Conservation (phyloP, 2,888 invertebrate genomes). For the Drosophila gaucha region DNA sequence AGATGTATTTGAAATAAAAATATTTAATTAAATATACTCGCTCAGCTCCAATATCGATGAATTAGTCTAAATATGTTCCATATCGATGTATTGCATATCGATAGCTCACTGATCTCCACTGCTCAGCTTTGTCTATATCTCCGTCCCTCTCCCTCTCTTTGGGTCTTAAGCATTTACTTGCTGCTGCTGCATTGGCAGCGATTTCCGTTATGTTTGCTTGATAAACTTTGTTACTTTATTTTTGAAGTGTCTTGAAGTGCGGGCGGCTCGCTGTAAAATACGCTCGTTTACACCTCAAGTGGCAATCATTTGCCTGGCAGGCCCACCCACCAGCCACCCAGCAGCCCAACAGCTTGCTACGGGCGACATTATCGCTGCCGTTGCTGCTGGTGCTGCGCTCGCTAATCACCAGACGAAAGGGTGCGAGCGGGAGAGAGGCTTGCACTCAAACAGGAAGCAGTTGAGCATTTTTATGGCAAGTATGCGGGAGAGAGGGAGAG, state of each 20-base stretch:
- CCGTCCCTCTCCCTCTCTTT: background rate
- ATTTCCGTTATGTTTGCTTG: slow-evolving; percentile 35
- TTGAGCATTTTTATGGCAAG: slow-evolving; percentile 30
- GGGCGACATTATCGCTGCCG: slow-evolving; percentile 42
- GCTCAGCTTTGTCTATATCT: background rate
- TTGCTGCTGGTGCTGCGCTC: slow-evolving; percentile 45
- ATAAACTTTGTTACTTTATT: slow-evolving; percentile 45
- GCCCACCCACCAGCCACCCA: background rate
- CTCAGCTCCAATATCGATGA: background rate
- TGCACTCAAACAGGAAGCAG: slow-evolving; percentile 43
- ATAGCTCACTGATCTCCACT: slow-evolving; percentile 15
- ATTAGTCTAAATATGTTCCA: background rate
- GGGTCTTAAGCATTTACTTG: background rate
- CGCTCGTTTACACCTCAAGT: slow-evolving; percentile 77
- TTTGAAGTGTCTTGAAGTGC: slow-evolving; percentile 48
- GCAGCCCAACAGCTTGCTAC: background rate
- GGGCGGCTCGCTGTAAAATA: slow-evolving; percentile 68
- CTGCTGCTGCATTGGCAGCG: slow-evolving; percentile 17
- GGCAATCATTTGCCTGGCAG: slow-evolving; percentile 64
- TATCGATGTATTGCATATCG: slow-evolving; percentile 8
- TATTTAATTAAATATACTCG: background rate
- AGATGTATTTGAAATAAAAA: too few relatives aligned
- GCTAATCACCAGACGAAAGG: slow-evolving; percentile 51
- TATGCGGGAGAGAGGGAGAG: background rate
- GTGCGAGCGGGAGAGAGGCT: slow-evolving; percentile 16